Evolutionary conservation across 2,888 invertebrate species (phyloP).

Genomic region (Chrysodeixis includens): DNA sequence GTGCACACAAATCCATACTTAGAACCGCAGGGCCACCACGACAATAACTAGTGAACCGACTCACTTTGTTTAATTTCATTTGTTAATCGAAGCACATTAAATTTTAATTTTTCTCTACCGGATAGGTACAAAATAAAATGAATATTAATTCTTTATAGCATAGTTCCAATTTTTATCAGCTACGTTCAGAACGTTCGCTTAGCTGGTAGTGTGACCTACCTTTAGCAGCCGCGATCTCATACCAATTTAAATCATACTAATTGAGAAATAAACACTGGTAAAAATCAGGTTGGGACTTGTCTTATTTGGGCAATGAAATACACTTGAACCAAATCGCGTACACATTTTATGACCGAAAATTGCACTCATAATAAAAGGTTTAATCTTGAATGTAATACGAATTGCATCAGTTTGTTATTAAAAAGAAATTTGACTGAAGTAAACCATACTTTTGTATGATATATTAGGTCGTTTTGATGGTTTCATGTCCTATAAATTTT

Average conservation of each 20-base stretch:
- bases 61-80: too few relatives aligned
- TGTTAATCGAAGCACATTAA: too few relatives aligned
- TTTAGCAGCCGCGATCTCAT: not conserved
- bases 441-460: not conserved
- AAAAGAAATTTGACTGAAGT: not conserved
- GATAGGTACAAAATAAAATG: too few relatives aligned
- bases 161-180: too few relatives aligned
- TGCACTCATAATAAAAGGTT: conserved; percentile 1
- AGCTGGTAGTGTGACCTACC: not conserved
- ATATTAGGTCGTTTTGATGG: not conserved
- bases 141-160: too few relatives aligned
- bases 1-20: too few relatives aligned
- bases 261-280: conserved; percentile 1
- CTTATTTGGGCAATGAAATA: not conserved
- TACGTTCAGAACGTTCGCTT: not conserved
- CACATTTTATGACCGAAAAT: not conserved
- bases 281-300: not conserved
- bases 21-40: too few relatives aligned
- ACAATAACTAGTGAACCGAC: too few relatives aligned
- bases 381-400: not conserved
- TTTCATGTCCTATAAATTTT: not conserved
- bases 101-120: too few relatives aligned
- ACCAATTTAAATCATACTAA: not conserved
- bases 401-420: not conserved
- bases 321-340: not conserved